phyloP scores from a whole-genome alignment of 1,140 invertebrate species.

The Drosophila equinoxialis region DNA sequence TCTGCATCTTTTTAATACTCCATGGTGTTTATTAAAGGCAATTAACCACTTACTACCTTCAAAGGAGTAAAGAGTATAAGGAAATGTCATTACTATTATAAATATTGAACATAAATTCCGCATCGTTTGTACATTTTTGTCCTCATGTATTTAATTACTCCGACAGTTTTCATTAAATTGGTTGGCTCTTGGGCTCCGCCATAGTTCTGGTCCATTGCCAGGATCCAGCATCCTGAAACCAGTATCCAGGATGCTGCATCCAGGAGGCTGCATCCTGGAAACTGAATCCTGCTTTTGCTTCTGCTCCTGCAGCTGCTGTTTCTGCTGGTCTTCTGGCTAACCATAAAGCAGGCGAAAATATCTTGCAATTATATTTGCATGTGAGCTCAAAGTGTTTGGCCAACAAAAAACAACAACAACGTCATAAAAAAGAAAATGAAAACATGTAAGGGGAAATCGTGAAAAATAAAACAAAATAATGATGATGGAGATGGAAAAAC shows the following conservation, averaged over 20 bases:
- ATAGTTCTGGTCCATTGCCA: constrained; percentile 5
- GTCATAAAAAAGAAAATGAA: constrained; percentile 4
- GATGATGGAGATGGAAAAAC: constrained; percentile 24
- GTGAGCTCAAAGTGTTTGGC: constrained; percentile 71
- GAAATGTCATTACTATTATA: constrained; percentile 13
- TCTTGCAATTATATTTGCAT: constrained; percentile 78
- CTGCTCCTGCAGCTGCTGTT: background rate
- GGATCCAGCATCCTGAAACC: background rate
- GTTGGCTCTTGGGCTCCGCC: constrained; percentile 27
- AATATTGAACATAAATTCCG: constrained; percentile 13
- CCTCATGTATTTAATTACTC: constrained; percentile 80
- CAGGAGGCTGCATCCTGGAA: background rate
- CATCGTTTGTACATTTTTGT: constrained; percentile 48
- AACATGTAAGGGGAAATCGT: background rate
- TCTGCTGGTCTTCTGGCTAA: constrained; percentile 14
- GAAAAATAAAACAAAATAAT: constrained; percentile 39
- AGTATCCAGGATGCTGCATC: background rate
- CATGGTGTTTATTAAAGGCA: background rate
- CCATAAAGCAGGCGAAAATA: constrained; percentile 73
- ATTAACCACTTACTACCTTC: background rate
- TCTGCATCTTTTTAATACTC: too few species aligned
- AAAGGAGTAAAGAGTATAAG: background rate
- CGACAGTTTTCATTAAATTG: constrained; percentile 75
- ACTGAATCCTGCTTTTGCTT: background rate
- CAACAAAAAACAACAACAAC: constrained; percentile 4